Evolutionary conservation across 2,113 vertebrate genomes (phyloP).

Genomic region (Microcebus griseorufus): DNA sequence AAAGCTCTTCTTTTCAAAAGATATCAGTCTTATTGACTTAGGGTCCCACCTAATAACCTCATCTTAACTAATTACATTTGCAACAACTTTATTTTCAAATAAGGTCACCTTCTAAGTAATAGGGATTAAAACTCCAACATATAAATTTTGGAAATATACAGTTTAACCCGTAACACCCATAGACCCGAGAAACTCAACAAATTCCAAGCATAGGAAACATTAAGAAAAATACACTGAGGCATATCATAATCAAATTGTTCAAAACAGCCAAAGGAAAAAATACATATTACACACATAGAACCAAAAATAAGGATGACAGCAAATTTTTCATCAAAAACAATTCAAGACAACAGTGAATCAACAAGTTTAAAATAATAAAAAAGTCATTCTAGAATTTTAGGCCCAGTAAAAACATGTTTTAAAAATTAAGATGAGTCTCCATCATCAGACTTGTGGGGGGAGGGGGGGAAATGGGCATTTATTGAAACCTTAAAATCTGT

Average conservation of each 20-base stretch:
- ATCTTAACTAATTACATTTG: not conserved
- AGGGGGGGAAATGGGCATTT: too few species aligned
- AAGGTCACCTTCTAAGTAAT: not conserved
- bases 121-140: not conserved
- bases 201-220: not conserved
- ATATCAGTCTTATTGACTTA: not conserved
- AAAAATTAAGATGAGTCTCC: slow-evolving; percentile 37
- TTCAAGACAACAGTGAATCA: not conserved
- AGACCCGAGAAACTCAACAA: not conserved
- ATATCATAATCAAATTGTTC: not conserved
- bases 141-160: not conserved
- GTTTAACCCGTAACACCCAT: not conserved
- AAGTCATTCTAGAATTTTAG: not conserved
- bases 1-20: not conserved
- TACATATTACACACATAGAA: not conserved
- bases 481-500: too few species aligned
- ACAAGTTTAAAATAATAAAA: not conserved
- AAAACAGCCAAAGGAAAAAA: not conserved
- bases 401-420: not conserved
- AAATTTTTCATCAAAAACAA: not conserved
- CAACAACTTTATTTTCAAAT: not conserved
- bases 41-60: not conserved
- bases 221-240: not conserved
- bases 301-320: not conserved
- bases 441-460: too few species aligned